Base-by-base conservation (phyloP, 64 coral and sea anemone genomes). In the Astreopora myriophthalma region DNA sequence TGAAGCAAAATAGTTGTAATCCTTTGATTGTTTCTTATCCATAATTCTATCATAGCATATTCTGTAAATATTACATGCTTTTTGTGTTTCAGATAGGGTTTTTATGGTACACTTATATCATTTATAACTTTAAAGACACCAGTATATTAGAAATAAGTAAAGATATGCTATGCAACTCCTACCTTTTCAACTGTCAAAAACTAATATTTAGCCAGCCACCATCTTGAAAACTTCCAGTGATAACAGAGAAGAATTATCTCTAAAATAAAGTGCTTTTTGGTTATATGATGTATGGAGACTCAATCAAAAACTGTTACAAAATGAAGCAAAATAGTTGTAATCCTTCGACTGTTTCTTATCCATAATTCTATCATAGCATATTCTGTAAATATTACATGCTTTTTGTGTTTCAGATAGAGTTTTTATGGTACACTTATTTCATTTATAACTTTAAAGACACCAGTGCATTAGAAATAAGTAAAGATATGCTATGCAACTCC, bases 391-490 rank as follows among this genome's bases (percentile, higher is more conserved):
- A 76, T 76, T 76, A 36, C 33, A 38, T 76, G 74, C 74, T 76
- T 42, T 76, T 76, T 76, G 74, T 38, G 26, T 76, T 33, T 76
- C 31, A 76, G 74, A 38, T 76, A 76, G 26, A 76, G 74, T 76
- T 76, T 76, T 76, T 76, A 76, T 76, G 74, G 34, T 36, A 76
- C 74, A 76, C 74, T 60, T 60, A 60, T 60, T 60, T 60, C 55
- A 76, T 76, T 76, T 76, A 76, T 76, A 76, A 76, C 74, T 33
- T 76, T 34, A 76, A 76, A 76, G 74, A 76, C 74, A 76, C 74
- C 74, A 76, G 19, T 36, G 40, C 2, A 46, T n/a, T n/a, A n/a
- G n/a, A n/a, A n/a, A n/a, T n/a, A n/a, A n/a, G n/a, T n/a, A n/a
- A n/a, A n/a, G n/a, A n/a, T n/a, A n/a, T n/a, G n/a, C n/a, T n/a